Evolutionary conservation across 2,797 vertebrate species (phyloP).

Genomic region (Podargus strigoides): DNA sequence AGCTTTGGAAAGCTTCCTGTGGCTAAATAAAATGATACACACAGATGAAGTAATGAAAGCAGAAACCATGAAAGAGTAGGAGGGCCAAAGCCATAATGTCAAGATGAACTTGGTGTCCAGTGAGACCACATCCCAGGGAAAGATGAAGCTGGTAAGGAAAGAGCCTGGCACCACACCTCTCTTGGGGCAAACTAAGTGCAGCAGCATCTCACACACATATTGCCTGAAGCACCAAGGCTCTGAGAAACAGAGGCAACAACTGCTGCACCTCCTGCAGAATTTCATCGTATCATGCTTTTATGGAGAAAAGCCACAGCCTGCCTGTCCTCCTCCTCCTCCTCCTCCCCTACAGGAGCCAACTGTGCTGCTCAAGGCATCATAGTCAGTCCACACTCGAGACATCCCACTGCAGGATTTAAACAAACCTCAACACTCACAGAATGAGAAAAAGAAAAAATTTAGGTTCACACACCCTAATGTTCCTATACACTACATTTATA

Average conservation of each 20-base stretch:
- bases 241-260: neutral
- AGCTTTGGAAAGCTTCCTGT: neutral
- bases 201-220: neutral
- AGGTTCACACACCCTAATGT: fast-evolving
- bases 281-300: neutral
- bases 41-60: neutral
- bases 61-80: neutral
- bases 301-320: neutral
- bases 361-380: neutral
- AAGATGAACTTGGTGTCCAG: neutral
- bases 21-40: neutral
- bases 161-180: neutral
- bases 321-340: neutral
- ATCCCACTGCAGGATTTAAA: neutral
- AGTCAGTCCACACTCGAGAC: neutral
- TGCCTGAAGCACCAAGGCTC: neutral
- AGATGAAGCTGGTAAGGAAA: neutral
- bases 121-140: neutral
- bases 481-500: neutral
- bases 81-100: neutral
- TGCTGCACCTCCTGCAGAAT: neutral
- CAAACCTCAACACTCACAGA: neutral
- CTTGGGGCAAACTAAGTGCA: neutral
- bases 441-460: neutral
- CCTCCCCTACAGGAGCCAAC: neutral